Percentiles rank a stretch among this genome's conserved stretches.
Conservation (phyloP, 2,888 invertebrate species). For the Drosophila formosana region DNA sequence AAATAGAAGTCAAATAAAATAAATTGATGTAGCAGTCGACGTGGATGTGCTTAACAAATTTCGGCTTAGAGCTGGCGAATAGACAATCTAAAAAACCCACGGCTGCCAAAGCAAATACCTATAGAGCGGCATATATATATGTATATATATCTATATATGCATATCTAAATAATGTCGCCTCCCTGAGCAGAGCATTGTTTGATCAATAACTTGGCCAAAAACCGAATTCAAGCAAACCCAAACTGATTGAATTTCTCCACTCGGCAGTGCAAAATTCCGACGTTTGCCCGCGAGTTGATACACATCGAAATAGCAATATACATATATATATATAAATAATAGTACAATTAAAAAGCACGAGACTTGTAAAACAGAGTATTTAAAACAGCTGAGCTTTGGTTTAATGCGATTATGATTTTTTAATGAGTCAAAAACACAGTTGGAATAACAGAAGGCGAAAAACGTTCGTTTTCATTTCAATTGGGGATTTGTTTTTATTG, state of each 20-base stretch:
- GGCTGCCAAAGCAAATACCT: constrained; percentile 16
- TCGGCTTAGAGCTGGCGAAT: constrained; percentile 37
- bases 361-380: constrained; percentile 9
- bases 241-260: constrained; percentile 52
- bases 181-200: constrained; percentile 64
- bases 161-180: constrained; percentile 58
- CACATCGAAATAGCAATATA: constrained; percentile 11
- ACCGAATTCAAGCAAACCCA: constrained; percentile 38
- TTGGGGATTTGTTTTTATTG: constrained; percentile 16
- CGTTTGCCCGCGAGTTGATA: constrained; percentile 46
- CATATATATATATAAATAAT: constrained; percentile 11
- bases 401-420: constrained; percentile 25
- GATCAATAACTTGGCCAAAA: constrained; percentile 70
- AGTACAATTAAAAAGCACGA: constrained; percentile 18
- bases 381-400: constrained; percentile 33
- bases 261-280: constrained; percentile 63
- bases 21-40: constrained; percentile 60
- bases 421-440: constrained; percentile 44
- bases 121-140: neutral
- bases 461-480: constrained; percentile 28
- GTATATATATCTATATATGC: constrained; percentile 15
- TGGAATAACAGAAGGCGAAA: constrained; percentile 44
- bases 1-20: constrained; percentile 70
- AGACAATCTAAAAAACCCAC: constrained; percentile 16
- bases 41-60: constrained; percentile 54